Evolutionary conservation across 2,797 vertebrate genomes (phyloP).

Genomic region (Triplophysa bombifrons): DNA sequence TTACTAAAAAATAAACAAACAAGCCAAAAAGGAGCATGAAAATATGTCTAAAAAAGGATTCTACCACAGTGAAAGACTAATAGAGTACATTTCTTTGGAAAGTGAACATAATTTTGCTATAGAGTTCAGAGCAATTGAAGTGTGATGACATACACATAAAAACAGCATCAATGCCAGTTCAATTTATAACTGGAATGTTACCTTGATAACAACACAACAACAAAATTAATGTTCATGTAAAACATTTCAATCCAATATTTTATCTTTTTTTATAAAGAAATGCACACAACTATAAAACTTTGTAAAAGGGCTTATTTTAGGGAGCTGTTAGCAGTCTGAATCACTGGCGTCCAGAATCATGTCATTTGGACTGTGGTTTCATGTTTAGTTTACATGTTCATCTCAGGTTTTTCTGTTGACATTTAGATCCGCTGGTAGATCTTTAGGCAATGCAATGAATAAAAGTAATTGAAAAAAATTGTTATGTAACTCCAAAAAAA

Average conservation of each 20-base stretch:
- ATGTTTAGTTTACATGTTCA: too few species aligned
- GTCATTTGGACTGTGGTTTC: too few species aligned
- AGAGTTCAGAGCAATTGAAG: not conserved
- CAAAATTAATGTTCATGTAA: not conserved
- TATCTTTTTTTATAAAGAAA: not conserved
- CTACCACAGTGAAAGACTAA: not conserved
- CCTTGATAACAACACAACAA: not conserved
- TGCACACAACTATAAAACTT: not conserved
- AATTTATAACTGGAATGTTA: not conserved
- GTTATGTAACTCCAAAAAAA: too few species aligned
- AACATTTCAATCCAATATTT: too few species aligned
- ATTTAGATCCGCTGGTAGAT: too few species aligned
- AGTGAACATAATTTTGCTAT: not conserved
- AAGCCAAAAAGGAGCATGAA: not conserved
- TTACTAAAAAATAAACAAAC: not conserved
- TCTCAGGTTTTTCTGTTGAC: too few species aligned
- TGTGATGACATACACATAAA: not conserved
- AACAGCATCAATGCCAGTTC: not conserved
- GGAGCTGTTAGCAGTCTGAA: not conserved
- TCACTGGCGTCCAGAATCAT: too few species aligned
- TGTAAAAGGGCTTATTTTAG: not conserved
- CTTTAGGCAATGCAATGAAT: too few species aligned
- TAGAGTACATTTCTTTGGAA: not conserved
- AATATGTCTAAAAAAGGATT: not conserved
- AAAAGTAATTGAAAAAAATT: too few species aligned